Conservation (phyloP, 2,888 invertebrate genomes). For the Sycophila texana region DNA sequence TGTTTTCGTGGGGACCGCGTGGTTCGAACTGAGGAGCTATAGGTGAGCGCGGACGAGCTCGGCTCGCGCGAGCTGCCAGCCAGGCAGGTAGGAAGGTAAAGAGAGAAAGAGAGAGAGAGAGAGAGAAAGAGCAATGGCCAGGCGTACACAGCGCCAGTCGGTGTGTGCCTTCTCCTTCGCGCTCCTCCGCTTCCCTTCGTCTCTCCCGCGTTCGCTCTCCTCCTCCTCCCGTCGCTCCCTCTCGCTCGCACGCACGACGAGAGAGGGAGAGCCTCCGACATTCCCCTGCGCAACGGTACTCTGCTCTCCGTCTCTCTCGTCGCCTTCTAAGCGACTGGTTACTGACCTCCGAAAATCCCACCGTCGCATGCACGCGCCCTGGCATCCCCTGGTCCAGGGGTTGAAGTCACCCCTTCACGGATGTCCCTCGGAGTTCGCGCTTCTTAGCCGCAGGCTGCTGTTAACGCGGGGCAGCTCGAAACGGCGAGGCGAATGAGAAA, state of each 20-base stretch:
- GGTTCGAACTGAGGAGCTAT: conserved; percentile 72
- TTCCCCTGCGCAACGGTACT: conserved; percentile 74
- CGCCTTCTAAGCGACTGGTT: conserved; percentile 64
- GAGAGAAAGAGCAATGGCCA: conserved; percentile 65
- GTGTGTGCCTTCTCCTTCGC: conserved; percentile 44
- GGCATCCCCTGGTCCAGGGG: too few species aligned
- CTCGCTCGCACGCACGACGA: neutral
- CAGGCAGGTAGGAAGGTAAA: conserved; percentile 56
- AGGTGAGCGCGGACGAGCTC: conserved; percentile 12
- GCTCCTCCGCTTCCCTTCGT: conserved; percentile 59
- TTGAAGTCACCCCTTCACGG: neutral
- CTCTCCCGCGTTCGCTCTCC: conserved; percentile 17
- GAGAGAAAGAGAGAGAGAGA: conserved; percentile 60
- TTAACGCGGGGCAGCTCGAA: neutral
- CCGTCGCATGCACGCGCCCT: neutral
- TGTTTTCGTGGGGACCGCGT: conserved; percentile 74
- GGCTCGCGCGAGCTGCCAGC: conserved; percentile 41
- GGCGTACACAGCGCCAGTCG: conserved; percentile 51
- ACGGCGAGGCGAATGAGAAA: neutral
- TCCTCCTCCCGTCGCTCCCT: conserved; percentile 27
- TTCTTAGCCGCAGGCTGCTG: neutral
- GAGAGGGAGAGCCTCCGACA: conserved; percentile 62
- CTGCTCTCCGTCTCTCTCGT: conserved; percentile 54
- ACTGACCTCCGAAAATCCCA: conserved; percentile 74
- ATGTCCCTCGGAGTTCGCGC: neutral